Base-by-base conservation (phyloP, 2,888 invertebrate genomes). In the Fissipunctia ypsillon region DNA sequence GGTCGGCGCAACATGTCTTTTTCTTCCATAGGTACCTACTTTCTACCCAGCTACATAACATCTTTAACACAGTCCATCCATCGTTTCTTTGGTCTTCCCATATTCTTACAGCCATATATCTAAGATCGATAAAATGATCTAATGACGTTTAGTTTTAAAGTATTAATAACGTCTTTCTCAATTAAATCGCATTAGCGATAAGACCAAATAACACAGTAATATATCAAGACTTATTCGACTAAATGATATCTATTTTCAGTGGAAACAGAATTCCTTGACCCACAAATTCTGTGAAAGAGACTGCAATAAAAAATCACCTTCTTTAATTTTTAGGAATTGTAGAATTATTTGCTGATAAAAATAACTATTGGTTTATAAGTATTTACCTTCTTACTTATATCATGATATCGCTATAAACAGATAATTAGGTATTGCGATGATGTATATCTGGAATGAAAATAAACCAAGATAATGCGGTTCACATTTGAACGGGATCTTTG, bases 231-330 rank as follows among this genome's bases (percentile, higher is more conserved):
- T 56, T 74, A 68, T 69, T 74, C 35, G 52, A 66, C 59, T 45
- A 61, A 70, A 66, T 50, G 61, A 54, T 71, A 84, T 77, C 63
- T 35, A 76, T 84, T 81, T 84, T 82, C 68, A 77, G 56, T 76
- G 56, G 87, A 85, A 86, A 50, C 19, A 22, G 45, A 72, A 68
- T 48, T 48, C 85, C 87, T 85, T 86, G 85, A 86, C 84, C 78
- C 14, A 83, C 66, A 63, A 77, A 76, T 85, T 87, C 85, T 78
- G 54, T 73, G 85, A 87, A 86, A 79, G 67, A 70, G 73, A 63
- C 54, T 73, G 67, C 28, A 52, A 78, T 76, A 73, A 74, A 87
- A 64, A 76, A 57, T 61, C 48, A 76, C 76, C 75, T 74, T 72
- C 35, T 74, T 22, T 3, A 41, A 59, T 80, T 67, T 52, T 35